Conservation (phyloP, 2,888 invertebrate species). For the Thelaira solivaga region DNA sequence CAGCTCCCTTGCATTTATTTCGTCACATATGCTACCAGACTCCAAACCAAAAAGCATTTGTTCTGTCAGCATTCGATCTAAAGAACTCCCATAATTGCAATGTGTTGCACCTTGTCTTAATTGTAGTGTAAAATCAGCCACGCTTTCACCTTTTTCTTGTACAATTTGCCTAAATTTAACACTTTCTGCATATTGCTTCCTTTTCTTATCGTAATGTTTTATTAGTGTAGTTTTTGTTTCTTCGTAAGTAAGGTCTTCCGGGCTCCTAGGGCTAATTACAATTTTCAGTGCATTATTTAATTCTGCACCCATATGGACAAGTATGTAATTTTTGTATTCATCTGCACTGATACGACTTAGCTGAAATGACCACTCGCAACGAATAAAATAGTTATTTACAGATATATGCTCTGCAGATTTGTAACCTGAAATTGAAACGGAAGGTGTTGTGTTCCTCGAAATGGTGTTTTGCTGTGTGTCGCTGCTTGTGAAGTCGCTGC, state of each 20-base stretch:
- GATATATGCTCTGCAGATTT: no score
- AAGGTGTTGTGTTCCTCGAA: no score
- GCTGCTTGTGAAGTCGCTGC: no score
- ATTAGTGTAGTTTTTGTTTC: constrained; percentile 10
- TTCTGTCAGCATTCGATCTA: constrained; percentile 42
- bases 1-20: constrained; percentile 37
- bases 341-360: no score
- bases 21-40: constrained; percentile 46
- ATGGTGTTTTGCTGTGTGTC: no score
- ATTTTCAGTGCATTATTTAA: constrained; percentile 10
- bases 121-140: constrained; percentile 20
- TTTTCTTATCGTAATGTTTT: background rate
- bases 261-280: constrained; percentile 2
- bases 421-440: no score
- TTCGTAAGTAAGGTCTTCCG: background rate
- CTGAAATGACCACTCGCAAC: no score
- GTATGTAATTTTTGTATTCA: constrained; percentile 5
- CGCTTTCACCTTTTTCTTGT: background rate
- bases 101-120: constrained; percentile 4
- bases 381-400: no score
- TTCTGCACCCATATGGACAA: constrained; percentile 5
- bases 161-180: constrained; percentile 34
- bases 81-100: constrained; percentile 15
- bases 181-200: constrained; percentile 30
- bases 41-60: constrained; percentile 47